A percentile compares a stretch with the other conserved stretches of the same genome.
phyloP scores from a whole-genome alignment of 1,140 invertebrate species.

The Hypothenemus hampei region DNA sequence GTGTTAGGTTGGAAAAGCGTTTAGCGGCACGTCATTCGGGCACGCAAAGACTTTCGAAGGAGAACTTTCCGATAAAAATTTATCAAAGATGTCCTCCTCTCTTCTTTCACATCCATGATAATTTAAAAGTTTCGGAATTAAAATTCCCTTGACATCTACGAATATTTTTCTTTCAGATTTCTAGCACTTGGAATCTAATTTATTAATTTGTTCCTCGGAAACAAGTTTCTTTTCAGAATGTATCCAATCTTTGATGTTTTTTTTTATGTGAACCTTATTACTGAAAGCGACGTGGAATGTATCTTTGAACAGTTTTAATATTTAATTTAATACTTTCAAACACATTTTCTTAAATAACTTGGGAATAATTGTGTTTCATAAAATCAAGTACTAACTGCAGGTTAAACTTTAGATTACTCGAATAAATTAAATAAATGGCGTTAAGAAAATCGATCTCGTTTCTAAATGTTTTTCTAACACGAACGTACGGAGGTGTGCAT shows the following conservation, averaged over 20 bases:
- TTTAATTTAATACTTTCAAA: too few relatives aligned
- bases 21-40: too few relatives aligned
- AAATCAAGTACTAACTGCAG: neutral
- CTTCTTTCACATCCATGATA: neutral
- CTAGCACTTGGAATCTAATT: neutral
- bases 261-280: neutral
- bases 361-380: too few relatives aligned
- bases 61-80: too few relatives aligned
- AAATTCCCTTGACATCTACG: neutral
- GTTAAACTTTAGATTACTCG: neutral
- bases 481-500: neutral
- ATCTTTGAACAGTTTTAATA: too few relatives aligned
- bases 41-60: too few relatives aligned
- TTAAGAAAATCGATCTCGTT: slow-evolving; percentile 1
- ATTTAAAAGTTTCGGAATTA: neutral
- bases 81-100: neutral
- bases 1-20: too few relatives aligned
- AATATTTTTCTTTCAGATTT: neutral
- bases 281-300: too few relatives aligned
- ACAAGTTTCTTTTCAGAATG: too few relatives aligned
- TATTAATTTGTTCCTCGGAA: neutral
- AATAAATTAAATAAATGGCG: slow-evolving; percentile 1
- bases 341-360: too few relatives aligned
- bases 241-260: neutral
- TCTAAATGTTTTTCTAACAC: neutral